Evolutionary conservation across 2,113 vertebrate species (phyloP).

Genomic region (Crotalus tigris): DNA sequence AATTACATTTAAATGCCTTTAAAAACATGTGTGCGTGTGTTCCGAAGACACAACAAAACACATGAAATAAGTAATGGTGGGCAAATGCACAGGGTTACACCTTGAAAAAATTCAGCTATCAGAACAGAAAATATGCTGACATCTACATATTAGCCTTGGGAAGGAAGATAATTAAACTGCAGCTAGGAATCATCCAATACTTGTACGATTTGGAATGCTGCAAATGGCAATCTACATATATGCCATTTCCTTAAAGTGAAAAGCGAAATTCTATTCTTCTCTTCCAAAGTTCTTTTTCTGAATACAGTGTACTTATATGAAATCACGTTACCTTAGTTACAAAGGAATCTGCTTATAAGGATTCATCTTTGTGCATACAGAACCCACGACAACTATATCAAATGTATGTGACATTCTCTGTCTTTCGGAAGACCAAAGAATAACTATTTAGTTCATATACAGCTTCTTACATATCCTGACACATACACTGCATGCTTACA

Average conservation of each 20-base stretch:
- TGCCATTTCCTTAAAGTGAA: neutral
- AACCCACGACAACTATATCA: neutral
- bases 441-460: neutral
- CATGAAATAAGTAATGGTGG: neutral
- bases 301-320: constrained; percentile 38
- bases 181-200: neutral
- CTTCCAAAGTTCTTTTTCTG: constrained; percentile 32
- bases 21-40: neutral
- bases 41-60: neutral
- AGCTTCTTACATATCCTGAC: neutral
- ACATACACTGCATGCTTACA: neutral
- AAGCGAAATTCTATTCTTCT: neutral
- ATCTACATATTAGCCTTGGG: neutral
- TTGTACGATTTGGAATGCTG: neutral
- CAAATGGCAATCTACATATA: neutral
- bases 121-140: neutral
- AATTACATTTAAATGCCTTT: constrained; percentile 30
- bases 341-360: neutral
- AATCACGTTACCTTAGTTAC: neutral
- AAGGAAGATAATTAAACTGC: neutral
- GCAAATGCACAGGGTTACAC: neutral
- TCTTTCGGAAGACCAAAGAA: neutral
- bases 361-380: constrained; percentile 39
- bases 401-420: neutral
- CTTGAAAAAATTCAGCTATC: neutral